phyloP scores from a whole-genome alignment of 2,888 invertebrate species.

The Carpatolechia fugitivella region DNA sequence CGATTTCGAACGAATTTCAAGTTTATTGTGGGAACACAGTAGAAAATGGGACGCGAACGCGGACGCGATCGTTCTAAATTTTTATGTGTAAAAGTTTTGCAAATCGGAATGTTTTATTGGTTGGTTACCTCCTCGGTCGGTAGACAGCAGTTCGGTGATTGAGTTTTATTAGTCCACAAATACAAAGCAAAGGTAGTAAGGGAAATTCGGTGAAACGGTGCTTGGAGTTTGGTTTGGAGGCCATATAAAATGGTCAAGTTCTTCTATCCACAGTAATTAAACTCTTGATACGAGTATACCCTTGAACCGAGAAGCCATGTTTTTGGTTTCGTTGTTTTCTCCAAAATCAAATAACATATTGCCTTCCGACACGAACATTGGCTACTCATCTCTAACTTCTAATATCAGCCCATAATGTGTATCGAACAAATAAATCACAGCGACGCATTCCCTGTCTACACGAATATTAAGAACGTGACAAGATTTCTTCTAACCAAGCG shows the following conservation, averaged over 20 bases:
- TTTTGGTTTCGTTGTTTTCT: background rate
- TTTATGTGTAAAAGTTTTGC: conserved; percentile 30
- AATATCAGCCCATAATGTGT: conserved; percentile 31
- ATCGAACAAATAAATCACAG: conserved; percentile 56
- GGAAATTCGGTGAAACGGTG: background rate
- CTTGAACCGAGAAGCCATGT: too few species aligned
- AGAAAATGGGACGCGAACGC: background rate
- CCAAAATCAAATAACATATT: background rate
- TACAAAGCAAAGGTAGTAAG: background rate
- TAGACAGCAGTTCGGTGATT: conserved; percentile 5
- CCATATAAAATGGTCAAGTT: too few species aligned
- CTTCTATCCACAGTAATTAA: too few species aligned
- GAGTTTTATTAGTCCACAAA: conserved; percentile 7
- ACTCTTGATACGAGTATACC: too few species aligned
- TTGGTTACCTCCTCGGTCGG: conserved; percentile 18
- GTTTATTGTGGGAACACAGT: conserved; percentile 13
- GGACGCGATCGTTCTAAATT: conserved; percentile 24
- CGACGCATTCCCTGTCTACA: conserved; percentile 35
- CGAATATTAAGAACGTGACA: conserved; percentile 62
- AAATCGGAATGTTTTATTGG: conserved; percentile 27
- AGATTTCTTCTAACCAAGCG: conserved; percentile 26
- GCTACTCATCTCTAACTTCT: conserved; percentile 16
- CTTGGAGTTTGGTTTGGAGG: too few species aligned
- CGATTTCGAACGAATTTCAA: background rate
- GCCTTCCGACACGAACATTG: background rate